Evolutionary conservation across 2,113 vertebrate genomes (phyloP), one percentile per base, ranked within the genome.

Genomic region (Baryphthengus martii): DNA sequence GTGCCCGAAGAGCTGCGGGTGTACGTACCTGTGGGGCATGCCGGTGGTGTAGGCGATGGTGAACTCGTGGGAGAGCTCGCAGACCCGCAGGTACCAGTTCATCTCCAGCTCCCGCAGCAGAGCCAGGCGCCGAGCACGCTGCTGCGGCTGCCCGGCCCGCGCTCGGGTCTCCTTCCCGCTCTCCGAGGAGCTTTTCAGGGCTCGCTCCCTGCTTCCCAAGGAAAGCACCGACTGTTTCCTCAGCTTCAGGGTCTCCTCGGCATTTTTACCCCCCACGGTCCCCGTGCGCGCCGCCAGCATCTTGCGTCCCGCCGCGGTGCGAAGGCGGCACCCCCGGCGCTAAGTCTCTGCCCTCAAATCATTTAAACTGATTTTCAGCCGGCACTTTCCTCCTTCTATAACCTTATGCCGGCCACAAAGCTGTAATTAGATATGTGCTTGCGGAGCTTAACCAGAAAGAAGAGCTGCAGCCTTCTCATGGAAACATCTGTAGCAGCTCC

Each of bases 251-350:
- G 91, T 88, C 3, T 98, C 98, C 2, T 98, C 98, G 5, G 98
- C 61, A 31, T 88, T 96, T 96, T 86, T 98, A 21, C 33, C 96
- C 3, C 98, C 98, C 4, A 98, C 97, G 2, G 98, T 98, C 12
- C 99, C 98, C 4, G 98, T 98, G 63, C 98, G 98, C 12, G 99
- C 98, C 4, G 99, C 98, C 84, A 99, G 95, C 99, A 99, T 99
- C 44, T 19, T 93, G 16, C 2, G 8, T 63, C 49, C 73, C 4
- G 62, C 65, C 89, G 18, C 49, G 47, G 52, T 5, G 81, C 65
- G 2, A 9, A 25, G 62, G 73, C 80, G 63, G 70, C 79, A 37
- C 52, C 33, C 50, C 39, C 42, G n/a, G 55, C 59, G 14, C 95
- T 17, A 61, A 78, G 92, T 70, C 73, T 50, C 95, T 91, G 97